Base-by-base conservation (phyloP, 2,797 vertebrate species). In the Chrysocyon brachyurus region DNA sequence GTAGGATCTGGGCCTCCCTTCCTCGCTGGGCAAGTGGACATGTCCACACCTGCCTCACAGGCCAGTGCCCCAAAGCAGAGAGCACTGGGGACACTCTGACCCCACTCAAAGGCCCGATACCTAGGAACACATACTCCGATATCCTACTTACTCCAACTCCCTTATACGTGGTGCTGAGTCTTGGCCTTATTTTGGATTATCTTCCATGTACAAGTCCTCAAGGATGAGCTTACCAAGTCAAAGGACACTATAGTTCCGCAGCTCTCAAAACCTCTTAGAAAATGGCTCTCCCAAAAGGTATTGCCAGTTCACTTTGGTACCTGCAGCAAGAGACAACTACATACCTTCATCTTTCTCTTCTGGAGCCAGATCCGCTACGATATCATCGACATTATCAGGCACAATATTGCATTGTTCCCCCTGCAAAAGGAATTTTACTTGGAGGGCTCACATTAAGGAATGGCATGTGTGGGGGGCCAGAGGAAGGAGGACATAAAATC, bases 271-370 rank as follows among this genome's bases (percentile, higher is more conserved):
- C 22, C 46, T 33, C 56, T 68, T 10, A 63, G 52, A 52, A 86
- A 54, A 36, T 17, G 57, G 33, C 40, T 90, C 87, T 87, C 46
- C 22, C 33, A 56, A 54, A 89, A 31, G 68, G 19, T 28, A 11
- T 36, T 15, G 31, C 66, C 90, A 81, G 7, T 81, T 66, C 77
- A 52, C 26, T 11, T 70, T 88, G 46, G 36, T 33, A 31, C 78
- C 8, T 12, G 28, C 52, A 31, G 97, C 93, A 57, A 59, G 73
- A 31, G 88, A 33, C 40, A 75, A 59, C 15, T 8, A 94, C 15
- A 0, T 98, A 99, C 99, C 99, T 99, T 99, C 99, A 54, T 99
- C 99, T 98, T 99, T 99, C 94, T 99, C 99, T 98, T 99, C 99
- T 64, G 99, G 99, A 95, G 99, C 99, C 87, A 99, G 99, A 97